Conservation (phyloP, 2,797 vertebrate genomes). For the Coranthus polyacanthus region DNA sequence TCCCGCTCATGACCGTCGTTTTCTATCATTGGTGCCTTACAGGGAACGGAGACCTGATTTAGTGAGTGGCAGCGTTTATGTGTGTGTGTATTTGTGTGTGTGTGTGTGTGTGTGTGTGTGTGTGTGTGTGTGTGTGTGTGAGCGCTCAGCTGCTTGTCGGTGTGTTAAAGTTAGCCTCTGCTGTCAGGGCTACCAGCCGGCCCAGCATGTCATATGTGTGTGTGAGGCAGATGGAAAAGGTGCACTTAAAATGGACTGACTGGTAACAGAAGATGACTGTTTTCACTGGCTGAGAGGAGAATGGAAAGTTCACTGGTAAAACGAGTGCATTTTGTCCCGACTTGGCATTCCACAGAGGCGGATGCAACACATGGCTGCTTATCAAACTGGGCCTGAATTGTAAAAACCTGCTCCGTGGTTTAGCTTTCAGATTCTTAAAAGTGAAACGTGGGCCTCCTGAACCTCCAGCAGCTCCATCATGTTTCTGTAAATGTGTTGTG, state of each 20-base stretch:
- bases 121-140: slow-evolving; percentile 7
- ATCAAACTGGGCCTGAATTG: background rate
- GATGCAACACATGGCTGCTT: background rate
- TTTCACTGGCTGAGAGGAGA: slow-evolving; percentile 52
- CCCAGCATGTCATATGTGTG: slow-evolving; percentile 40
- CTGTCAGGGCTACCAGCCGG: slow-evolving; percentile 49
- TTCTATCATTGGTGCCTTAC: slow-evolving; percentile 32
- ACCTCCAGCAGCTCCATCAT: background rate
- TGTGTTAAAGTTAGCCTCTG: slow-evolving; percentile 75
- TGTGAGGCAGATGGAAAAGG: slow-evolving; percentile 49
- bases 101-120: slow-evolving; percentile 8
- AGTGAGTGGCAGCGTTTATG: slow-evolving; percentile 67
- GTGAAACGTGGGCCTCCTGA: background rate
- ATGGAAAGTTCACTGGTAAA: slow-evolving; percentile 55
- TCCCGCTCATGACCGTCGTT: slow-evolving; percentile 43
- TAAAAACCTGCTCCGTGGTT: background rate
- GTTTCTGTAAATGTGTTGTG: background rate
- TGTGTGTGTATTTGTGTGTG: slow-evolving; percentile 4
- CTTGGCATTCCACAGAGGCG: background rate
- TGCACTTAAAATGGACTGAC: slow-evolving; percentile 73
- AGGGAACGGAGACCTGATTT: slow-evolving; percentile 59
- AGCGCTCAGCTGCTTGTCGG: slow-evolving; percentile 14
- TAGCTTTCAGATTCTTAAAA: background rate
- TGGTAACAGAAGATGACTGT: slow-evolving; percentile 67
- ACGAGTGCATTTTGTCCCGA: slow-evolving; percentile 13